Evolutionary conservation across 1,140 invertebrate species (phyloP).

Genomic region (Megalopta genalis): DNA sequence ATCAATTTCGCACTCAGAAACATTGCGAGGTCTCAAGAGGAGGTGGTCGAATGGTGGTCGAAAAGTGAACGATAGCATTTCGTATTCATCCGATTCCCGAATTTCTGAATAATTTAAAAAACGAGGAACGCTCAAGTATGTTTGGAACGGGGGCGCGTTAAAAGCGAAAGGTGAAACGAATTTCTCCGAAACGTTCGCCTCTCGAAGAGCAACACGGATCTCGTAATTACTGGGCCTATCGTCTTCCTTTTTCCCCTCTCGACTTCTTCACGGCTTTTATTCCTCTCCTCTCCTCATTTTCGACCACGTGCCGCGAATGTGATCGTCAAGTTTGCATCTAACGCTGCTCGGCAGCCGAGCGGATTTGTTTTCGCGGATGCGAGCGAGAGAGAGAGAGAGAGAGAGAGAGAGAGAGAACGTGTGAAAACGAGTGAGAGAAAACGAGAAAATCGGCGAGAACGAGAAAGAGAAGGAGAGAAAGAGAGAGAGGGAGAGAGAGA

Average conservation of each 20-base stretch:
- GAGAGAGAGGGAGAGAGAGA: too few relatives aligned
- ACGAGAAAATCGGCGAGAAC: too few relatives aligned
- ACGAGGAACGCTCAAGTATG: too few relatives aligned
- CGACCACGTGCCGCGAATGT: constrained; percentile 24
- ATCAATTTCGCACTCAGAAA: too few relatives aligned
- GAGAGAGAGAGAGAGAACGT: too few relatives aligned
- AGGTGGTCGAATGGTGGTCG: not conserved
- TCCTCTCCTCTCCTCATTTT: not conserved
- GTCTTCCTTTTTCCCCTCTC: not conserved
- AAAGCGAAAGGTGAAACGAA: not conserved
- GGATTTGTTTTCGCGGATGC: too few relatives aligned
- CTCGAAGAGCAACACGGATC: not conserved
- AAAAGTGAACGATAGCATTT: not conserved
- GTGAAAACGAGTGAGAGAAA: too few relatives aligned
- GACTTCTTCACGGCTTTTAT: not conserved
- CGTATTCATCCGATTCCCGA: too few relatives aligned
- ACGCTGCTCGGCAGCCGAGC: not conserved
- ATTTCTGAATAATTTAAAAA: too few relatives aligned
- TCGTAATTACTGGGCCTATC: not conserved
- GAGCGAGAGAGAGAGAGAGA: too few relatives aligned
- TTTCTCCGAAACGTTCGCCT: not conserved
- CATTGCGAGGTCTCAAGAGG: too few relatives aligned
- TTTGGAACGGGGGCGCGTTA: not conserved
- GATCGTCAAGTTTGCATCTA: constrained; percentile 43
- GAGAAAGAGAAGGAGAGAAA: too few relatives aligned